Evolutionary conservation across 2,113 vertebrate genomes (phyloP).

Genomic region (Labeo rohita): DNA sequence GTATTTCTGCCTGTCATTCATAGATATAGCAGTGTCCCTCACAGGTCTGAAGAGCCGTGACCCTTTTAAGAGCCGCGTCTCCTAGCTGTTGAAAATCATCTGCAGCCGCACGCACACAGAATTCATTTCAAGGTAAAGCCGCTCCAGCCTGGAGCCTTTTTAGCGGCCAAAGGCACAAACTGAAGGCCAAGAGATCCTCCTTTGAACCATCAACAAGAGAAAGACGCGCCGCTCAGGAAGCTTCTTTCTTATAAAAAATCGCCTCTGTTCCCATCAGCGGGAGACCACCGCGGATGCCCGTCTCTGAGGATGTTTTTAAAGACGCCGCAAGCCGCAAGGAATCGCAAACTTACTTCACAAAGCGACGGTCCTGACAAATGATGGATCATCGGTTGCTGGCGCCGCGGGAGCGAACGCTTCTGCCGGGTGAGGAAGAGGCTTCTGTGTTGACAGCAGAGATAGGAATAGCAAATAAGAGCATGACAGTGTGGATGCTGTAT

Average conservation of each 20-base stretch:
- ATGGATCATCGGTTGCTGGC: slow-evolving; percentile 47
- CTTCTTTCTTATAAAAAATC: neutral
- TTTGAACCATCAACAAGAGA: slow-evolving; percentile 7
- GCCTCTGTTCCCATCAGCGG: neutral
- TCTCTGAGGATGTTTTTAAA: slow-evolving; percentile 35
- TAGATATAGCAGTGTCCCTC: neutral
- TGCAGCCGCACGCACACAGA: slow-evolving; percentile 1
- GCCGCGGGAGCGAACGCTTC: neutral
- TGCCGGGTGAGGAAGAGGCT: slow-evolving; percentile 41
- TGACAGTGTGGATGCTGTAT: slow-evolving; percentile 47
- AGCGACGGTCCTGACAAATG: slow-evolving; percentile 39
- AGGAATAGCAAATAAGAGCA: slow-evolving; percentile 51
- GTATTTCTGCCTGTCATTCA: neutral
- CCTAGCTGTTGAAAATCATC: slow-evolving; percentile 14
- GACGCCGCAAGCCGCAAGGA: slow-evolving; percentile 3
- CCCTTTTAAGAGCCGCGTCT: slow-evolving; percentile 7
- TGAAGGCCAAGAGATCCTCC: slow-evolving; percentile 16
- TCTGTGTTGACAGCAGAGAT: slow-evolving; percentile 42
- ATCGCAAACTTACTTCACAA: slow-evolving; percentile 29
- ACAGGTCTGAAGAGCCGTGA: slow-evolving; percentile 23
- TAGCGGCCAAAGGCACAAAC: neutral
- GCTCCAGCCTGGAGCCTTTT: slow-evolving; percentile 11
- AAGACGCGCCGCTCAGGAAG: neutral
- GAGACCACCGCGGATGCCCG: neutral
- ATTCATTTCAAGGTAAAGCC: slow-evolving; percentile 24